phyloP scores from a whole-genome alignment of 2,113 vertebrate species.

The Nycticorax nycticorax region DNA sequence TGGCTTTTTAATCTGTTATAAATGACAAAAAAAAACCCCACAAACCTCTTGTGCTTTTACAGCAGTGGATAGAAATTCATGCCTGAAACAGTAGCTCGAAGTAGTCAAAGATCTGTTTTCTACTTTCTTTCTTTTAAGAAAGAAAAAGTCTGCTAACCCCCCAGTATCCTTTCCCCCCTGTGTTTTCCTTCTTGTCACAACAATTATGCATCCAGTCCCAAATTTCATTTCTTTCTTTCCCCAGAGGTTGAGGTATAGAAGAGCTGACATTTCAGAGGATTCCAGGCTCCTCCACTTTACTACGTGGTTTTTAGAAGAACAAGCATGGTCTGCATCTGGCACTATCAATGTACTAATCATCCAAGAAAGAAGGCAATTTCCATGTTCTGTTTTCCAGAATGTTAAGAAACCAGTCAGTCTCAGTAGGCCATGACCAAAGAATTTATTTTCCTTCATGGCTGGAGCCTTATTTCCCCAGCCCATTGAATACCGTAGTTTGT shows the following conservation, averaged over 20 bases:
- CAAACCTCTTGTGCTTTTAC: background rate
- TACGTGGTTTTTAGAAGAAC: background rate
- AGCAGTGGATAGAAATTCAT: background rate
- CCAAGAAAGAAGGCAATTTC: background rate
- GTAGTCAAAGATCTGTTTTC: background rate
- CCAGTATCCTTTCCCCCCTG: accelerated
- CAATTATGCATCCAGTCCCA: background rate
- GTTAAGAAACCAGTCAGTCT: background rate
- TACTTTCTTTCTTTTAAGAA: background rate
- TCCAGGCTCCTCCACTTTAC: background rate
- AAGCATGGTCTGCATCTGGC: background rate
- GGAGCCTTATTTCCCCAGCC: background rate
- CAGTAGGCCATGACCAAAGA: background rate
- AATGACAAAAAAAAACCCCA: background rate
- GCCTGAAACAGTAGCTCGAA: background rate
- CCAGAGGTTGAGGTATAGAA: background rate
- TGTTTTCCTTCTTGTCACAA: background rate
- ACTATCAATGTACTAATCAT: background rate
- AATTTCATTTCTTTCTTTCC: background rate
- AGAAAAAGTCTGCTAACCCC: background rate
- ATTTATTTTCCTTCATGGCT: background rate
- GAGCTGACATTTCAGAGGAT: background rate
- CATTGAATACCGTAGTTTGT: background rate
- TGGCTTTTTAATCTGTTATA: background rate
- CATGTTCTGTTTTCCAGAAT: background rate